Evolutionary conservation across 2,113 vertebrate genomes (phyloP).

Genomic region (Neodon shergylaensis): DNA sequence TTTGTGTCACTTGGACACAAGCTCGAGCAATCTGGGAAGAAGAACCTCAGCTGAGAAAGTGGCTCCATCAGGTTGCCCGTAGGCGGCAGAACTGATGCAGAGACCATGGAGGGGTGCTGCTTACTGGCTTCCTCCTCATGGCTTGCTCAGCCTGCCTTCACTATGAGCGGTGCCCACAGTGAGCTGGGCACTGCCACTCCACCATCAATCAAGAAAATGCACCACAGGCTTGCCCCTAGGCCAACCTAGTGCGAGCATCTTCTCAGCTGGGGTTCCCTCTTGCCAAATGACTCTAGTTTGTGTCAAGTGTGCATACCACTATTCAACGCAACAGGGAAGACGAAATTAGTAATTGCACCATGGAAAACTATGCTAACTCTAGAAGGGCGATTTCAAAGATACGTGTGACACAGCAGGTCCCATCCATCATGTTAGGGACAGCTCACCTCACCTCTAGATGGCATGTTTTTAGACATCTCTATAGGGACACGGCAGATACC

Average conservation of each 20-base stretch:
- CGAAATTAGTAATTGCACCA: conserved; percentile 23
- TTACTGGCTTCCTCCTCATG: background rate
- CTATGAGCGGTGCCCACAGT: background rate
- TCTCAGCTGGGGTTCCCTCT: background rate
- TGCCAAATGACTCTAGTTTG: background rate
- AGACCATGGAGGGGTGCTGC: background rate
- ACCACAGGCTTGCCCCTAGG: background rate
- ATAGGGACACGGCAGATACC: background rate
- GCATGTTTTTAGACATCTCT: background rate
- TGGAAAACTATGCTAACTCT: background rate
- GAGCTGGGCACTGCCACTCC: background rate
- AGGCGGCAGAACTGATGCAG: background rate
- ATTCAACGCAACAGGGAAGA: background rate
- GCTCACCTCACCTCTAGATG: background rate
- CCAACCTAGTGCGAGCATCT: background rate
- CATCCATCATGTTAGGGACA: background rate
- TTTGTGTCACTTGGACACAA: background rate
- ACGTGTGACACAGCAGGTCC: background rate
- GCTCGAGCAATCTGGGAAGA: background rate
- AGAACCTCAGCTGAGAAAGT: background rate
- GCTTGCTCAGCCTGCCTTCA: background rate
- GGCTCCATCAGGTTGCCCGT: background rate
- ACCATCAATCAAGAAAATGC: background rate
- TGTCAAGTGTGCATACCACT: background rate
- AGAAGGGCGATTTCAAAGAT: conserved; percentile 21